Evolutionary conservation across 2,113 vertebrate species (phyloP), one percentile per base, ranked within the genome.

Genomic region (Tor tambroides): DNA sequence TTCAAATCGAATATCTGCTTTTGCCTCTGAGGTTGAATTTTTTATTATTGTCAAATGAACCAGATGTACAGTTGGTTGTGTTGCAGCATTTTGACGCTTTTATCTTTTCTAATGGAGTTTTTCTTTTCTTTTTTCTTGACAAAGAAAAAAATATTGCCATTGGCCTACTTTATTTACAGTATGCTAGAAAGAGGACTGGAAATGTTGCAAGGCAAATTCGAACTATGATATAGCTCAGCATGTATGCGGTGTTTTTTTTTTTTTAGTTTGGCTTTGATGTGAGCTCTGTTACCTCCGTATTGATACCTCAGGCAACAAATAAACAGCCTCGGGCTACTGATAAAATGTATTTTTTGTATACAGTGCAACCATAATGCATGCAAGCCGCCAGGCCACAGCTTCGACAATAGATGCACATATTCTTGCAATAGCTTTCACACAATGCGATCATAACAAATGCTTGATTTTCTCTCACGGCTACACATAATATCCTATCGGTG

Each of bases 1-100:
- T 80, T 83, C 67, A 79, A 46, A 80, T 76, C 41, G 26, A 81
- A 87, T 26, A n/a, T 67, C 49, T 61, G 46, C 17, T 56, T 21
- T 56, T 74, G 26, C n/a, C 14, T 46, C 26, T 56, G 43, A 54
- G 81, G 65, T 43, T 38, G 43, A n/a, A 54, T 72, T 71, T 71
- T 71, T 14, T 23, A 6, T 35, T 51, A 30, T 49, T 83, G 61
- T 28, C 61, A 71, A 15, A 49, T 83, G 26, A 51, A 26, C 15
- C 41, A 51, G 43, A 72, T 83, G 63, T 54, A 83, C 10, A 72
- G 30, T 56, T 72, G 26, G 80, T 30, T 63, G 30, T 19, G 38
- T 49, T 49, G 19, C 7, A 23, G 56, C 3, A 10, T 49, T 28
- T 38, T 65, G 80, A 43, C 23, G 6, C 26, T 32, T 78, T 28